Percentiles rank a stretch among this genome's conserved stretches.
These are phyloP conservation scores for Phalanger gymnotis DNA, from an alignment of 2,797 vertebrate species.

Conservation along the genomic window DNA sequence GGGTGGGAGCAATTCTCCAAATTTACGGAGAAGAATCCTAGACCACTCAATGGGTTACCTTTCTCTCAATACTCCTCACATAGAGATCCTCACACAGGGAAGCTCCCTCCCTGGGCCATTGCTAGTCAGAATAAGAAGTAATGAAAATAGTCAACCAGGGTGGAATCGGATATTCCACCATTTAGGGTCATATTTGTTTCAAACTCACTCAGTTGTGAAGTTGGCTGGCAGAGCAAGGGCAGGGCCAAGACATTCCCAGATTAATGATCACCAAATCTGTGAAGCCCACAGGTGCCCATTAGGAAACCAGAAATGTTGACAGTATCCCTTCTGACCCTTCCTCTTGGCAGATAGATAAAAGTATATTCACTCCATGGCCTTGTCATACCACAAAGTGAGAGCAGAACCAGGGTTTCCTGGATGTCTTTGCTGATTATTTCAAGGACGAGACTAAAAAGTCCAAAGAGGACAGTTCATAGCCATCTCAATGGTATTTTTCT, in stretches of 20 bases:
- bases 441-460: slow-evolving; percentile 49
- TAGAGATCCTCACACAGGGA: neutral
- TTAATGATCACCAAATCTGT: slow-evolving; percentile 60
- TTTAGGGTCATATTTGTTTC: slow-evolving; percentile 49
- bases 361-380: slow-evolving; percentile 9
- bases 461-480: slow-evolving; percentile 41
- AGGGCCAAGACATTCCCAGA: slow-evolving; percentile 49
- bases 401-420: neutral
- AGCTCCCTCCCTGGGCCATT: neutral
- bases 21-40: slow-evolving; percentile 7
- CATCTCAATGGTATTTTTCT: slow-evolving; percentile 47
- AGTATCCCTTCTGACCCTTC: slow-evolving; percentile 48
- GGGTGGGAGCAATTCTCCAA: slow-evolving; percentile 1
- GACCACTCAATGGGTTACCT: neutral
- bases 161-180: slow-evolving; percentile 50
- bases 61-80: neutral
- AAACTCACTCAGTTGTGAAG: slow-evolving; percentile 53
- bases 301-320: slow-evolving; percentile 22
- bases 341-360: slow-evolving; percentile 65
- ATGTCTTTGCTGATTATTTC: slow-evolving; percentile 43
- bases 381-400: slow-evolving; percentile 17
- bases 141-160: slow-evolving; percentile 31
- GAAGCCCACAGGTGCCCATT: slow-evolving; percentile 37
- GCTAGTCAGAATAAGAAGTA: slow-evolving; percentile 35
- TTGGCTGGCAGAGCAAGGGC: slow-evolving; percentile 36